These are phyloP conservation scores for Carduelis carduelis DNA, from an alignment of 2,797 vertebrate genomes.

Conservation along the genomic window DNA sequence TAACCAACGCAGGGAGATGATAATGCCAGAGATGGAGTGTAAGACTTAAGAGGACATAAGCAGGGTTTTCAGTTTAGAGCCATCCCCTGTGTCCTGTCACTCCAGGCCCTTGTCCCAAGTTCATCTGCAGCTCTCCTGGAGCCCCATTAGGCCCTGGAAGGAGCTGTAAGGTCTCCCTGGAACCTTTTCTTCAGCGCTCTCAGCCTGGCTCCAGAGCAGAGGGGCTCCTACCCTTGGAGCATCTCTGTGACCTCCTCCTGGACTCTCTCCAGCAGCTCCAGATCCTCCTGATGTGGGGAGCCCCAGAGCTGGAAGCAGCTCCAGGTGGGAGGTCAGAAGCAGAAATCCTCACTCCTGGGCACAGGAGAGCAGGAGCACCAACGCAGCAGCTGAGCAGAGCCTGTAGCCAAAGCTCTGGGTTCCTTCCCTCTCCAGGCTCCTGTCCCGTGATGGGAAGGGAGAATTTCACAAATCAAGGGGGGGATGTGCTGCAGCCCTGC, in stretches of 20 bases:
- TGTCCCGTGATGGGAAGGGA: fast-evolving
- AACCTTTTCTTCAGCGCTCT: background rate
- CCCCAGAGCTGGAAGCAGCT: background rate
- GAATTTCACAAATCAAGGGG: fast-evolving
- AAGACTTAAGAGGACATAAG: background rate
- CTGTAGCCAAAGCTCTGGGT: background rate
- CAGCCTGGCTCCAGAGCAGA: background rate
- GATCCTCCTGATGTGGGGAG: fast-evolving
- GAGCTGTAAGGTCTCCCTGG: background rate
- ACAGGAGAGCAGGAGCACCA: background rate
- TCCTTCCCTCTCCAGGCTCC: background rate
- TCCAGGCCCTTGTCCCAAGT: fast-evolving
- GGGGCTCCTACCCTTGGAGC: background rate
- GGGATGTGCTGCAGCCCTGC: background rate
- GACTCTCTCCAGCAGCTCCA: background rate
- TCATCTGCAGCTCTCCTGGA: background rate
- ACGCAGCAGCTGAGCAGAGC: background rate
- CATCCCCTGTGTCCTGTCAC: background rate
- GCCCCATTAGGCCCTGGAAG: fast-evolving
- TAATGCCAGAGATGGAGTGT: background rate
- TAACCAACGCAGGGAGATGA: background rate
- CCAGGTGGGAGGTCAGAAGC: background rate
- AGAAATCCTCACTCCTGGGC: background rate
- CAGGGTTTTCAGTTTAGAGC: background rate
- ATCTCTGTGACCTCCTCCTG: background rate